Conservation (phyloP, 2,888 invertebrate species). For the Eumacrocentrus americanus region DNA sequence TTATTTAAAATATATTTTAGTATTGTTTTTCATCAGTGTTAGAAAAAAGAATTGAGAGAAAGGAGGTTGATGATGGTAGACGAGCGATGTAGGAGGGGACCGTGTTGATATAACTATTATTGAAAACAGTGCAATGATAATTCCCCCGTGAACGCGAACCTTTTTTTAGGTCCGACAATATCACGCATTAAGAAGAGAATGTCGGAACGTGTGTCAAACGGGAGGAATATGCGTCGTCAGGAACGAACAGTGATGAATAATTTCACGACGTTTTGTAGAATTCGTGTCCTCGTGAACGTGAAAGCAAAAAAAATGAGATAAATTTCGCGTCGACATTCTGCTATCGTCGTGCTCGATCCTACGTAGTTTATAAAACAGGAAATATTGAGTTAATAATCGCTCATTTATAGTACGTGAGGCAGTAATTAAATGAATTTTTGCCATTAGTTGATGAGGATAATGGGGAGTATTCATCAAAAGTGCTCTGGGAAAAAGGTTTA, state of each 20-base stretch:
- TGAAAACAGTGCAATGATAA: constrained; percentile 29
- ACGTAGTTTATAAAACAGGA: constrained; percentile 12
- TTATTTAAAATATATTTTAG: no score
- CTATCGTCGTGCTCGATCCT: constrained; percentile 21
- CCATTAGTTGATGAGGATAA: background rate
- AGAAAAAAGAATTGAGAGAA: background rate
- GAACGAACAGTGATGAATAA: constrained; percentile 18
- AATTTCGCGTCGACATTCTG: constrained; percentile 10
- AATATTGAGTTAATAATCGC: constrained; percentile 23
- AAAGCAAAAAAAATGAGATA: background rate
- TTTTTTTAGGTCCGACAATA: constrained; percentile 28
- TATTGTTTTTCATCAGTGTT: no score
- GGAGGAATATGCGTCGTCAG: background rate
- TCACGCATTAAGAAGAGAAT: background rate
- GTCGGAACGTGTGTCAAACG: background rate
- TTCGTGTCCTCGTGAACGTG: background rate
- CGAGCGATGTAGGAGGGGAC: background rate
- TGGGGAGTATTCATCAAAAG: background rate
- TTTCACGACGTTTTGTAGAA: constrained; percentile 9
- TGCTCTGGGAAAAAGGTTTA: background rate
- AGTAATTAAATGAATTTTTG: constrained; percentile 5
- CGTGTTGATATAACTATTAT: constrained; percentile 19
- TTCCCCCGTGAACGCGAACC: constrained; percentile 15
- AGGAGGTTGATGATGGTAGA: background rate
- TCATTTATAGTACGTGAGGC: constrained; percentile 4